Evolutionary conservation across 2,113 vertebrate species (phyloP), one percentile per base, ranked within the genome.

Genomic region (Corydoras maculifer): DNA sequence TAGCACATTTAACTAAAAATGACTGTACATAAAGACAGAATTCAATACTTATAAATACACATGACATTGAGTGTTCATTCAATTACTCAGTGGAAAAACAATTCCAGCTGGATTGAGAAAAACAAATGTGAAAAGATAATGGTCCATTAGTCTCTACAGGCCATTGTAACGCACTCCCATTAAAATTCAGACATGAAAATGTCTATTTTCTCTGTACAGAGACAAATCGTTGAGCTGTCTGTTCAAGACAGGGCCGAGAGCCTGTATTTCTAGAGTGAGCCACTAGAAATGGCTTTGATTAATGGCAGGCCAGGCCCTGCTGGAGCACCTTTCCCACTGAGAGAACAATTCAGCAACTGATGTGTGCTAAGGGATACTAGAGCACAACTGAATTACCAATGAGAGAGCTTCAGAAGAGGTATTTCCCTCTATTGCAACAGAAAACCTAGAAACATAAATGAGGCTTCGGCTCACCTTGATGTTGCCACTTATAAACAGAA

Each of bases 221-320:
- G 91, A 91, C 85, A 87, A 85, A 92, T 89, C 81, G 86, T 82
- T 73, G n/a, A 86, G 83, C 83, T 87, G 88, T 86, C 90, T 86
- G 84, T 7, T 4, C 49, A 75, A 86, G 89, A 89, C 90, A 90
- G 86, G 83, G 82, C 9, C 49, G 80, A 79, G 87, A 85, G 79
- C 88, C 82, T 32, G 76, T 81, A 86, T 75, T 90, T 87, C 90
- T 90, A 88, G 91, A 89, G 86, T 81, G 84, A 88, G 86, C 87
- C 88, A 90, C 76, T 87, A 83, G 88, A 91, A 90, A 82, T 84
- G 87, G 86, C 90, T 90, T 87, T 91, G 90, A 93, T 91, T 85
- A 91, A 91, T 91, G 87, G 77, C 87, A 85, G 80, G 75, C 68
- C 81, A 77, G 85, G 4, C 64, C 69, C 86, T 82, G 86, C 77